phyloP scores from a whole-genome alignment of 2,113 vertebrate species.

The Geococcyx californianus region DNA sequence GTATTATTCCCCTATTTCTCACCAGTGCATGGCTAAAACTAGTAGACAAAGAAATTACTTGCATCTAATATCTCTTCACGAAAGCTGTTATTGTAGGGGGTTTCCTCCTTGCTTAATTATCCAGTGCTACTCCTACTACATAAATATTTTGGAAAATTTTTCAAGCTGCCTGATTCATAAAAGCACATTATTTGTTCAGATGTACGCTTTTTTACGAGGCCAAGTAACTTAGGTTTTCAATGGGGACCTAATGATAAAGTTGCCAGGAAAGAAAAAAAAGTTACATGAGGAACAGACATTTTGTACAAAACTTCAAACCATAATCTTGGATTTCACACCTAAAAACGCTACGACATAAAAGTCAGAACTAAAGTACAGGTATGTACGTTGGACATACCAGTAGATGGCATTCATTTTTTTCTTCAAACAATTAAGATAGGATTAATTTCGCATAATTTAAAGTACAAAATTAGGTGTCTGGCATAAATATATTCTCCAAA shows the following conservation, averaged over 20 bases:
- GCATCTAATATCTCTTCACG: not conserved
- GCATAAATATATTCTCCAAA: not conserved
- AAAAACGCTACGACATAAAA: not conserved
- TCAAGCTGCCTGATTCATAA: not conserved
- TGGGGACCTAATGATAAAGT: not conserved
- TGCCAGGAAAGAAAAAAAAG: not conserved
- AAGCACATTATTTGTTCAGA: not conserved
- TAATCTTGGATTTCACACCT: not conserved
- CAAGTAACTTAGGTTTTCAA: not conserved
- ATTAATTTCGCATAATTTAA: not conserved
- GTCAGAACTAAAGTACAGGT: not conserved
- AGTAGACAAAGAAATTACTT: not conserved
- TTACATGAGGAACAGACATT: not conserved
- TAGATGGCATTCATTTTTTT: conserved; percentile 18
- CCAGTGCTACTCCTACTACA: not conserved
- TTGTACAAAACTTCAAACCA: not conserved
- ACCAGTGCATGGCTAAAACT: not conserved
- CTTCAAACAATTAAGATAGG: not conserved
- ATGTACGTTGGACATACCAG: not conserved
- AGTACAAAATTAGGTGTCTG: not conserved
- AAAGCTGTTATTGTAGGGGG: not conserved
- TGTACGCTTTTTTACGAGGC: not conserved
- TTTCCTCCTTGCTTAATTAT: not conserved
- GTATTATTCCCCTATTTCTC: not conserved
- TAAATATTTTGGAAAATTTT: not conserved